Evolutionary conservation across 2,888 invertebrate species (phyloP), one percentile per base, ranked within the genome.

Genomic region (Brachypterus glaber): DNA sequence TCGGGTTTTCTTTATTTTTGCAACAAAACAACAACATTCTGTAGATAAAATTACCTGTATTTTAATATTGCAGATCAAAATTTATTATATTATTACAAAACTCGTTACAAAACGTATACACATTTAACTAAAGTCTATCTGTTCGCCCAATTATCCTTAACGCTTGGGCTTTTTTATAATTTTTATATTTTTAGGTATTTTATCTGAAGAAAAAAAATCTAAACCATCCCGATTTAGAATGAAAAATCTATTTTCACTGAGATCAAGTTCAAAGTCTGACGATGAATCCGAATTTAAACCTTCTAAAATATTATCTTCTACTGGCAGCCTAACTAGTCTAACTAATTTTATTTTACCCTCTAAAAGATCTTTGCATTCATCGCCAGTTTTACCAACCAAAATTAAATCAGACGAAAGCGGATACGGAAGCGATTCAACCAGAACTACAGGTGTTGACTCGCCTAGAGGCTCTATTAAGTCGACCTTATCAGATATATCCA

Each of bases 391-490:
- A 8, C 45, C 46, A 11, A 41, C 43, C 27, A 50, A 53, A 48
- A 50, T 51, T 43, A 66, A 58, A 52, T 56, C 50, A 7, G 74
- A 74, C 47, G 76, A 75, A 54, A 74, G 73, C 50, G 76, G 74
- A 11, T 76, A 76, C 50, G 75, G 74, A 43, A 73, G 72, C 30
- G 76, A 76, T 53, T 73, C 73, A 11, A 73, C 73, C 0, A 59
- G 71, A 45, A 57, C 71, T 34, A 62, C 68, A 2, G 69, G 69
- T 3, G 67, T 69, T 8, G 71, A 73, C 54, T 73, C 73, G 1
- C 73, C 73, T 0, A 63, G 70, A 37, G 70, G 70, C 34, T 60
- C 61, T 14, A 51, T 60, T 9, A 59, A 59, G 48, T 54, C 53
- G 4, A 51, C 54, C 33, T 44, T 35, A 9, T 53, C 51, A 39